Conservation (phyloP, 35 echinoderm and acorn worm genomes). For the Lytechinus pictus region DNA sequence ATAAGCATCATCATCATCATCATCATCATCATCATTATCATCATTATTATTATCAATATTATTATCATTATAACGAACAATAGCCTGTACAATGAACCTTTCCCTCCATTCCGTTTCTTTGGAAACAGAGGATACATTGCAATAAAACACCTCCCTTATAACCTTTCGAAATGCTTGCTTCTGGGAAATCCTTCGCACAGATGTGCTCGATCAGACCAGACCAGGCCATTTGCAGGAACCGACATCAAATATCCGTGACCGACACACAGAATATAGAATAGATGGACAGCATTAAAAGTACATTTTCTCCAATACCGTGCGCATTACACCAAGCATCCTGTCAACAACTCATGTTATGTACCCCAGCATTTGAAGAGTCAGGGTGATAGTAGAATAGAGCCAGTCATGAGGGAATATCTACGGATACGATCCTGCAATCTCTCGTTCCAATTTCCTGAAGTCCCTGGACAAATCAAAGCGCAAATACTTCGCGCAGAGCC, state of each 20-base stretch:
- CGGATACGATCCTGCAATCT: neutral
- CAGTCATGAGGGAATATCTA: neutral
- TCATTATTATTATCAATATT: neutral
- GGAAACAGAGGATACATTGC: neutral
- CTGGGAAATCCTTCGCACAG: neutral
- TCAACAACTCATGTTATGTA: neutral
- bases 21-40: neutral
- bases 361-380: neutral
- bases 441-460: neutral
- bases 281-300: neutral
- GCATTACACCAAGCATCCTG: neutral
- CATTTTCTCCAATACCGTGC: neutral
- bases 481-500: neutral
- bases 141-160: neutral
- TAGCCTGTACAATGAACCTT: neutral
- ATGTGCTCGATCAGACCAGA: neutral
- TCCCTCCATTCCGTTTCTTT: neutral
- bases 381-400: neutral
- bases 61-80: neutral
- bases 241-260: neutral
- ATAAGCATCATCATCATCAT: no score
- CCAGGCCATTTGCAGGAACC: neutral
- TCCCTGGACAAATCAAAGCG: neutral
- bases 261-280: neutral
- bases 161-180: neutral